Percentiles rank a stretch among this genome's conserved stretches.
Conservation (phyloP, 1,140 invertebrate genomes). For the Sycophila sp. region DNA sequence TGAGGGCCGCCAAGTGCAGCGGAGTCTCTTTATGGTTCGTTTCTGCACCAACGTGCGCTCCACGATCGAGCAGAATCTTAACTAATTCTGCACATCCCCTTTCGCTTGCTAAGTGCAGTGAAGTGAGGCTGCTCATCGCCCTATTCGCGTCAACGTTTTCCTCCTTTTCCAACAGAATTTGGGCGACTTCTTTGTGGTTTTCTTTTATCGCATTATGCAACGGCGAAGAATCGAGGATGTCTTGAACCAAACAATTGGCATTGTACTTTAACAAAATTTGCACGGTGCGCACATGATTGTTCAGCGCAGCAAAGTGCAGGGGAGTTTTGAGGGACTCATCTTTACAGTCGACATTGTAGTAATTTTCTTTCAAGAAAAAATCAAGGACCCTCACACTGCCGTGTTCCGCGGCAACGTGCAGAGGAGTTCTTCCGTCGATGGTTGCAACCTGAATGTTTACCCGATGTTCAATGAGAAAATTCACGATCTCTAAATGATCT, state of each 20-base stretch:
- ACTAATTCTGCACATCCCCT: conserved; percentile 32
- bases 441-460: too few relatives aligned
- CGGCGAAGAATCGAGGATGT: background rate
- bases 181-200: background rate
- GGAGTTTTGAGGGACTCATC: background rate
- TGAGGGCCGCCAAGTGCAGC: conserved; percentile 35
- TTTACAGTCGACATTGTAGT: background rate
- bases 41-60: conserved; percentile 11
- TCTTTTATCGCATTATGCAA: background rate
- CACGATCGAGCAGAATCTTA: conserved; percentile 55
- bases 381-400: background rate
- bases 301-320: conserved; percentile 18
- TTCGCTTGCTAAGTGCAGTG: conserved; percentile 31
- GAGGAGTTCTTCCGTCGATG: background rate
- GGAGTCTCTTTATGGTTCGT: background rate
- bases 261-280: background rate
- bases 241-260: background rate
- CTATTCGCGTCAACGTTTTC: too few relatives aligned
- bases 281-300: conserved; percentile 22
- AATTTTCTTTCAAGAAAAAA: background rate
- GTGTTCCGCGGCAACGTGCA: conserved; percentile 4
- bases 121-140: conserved; percentile 1
- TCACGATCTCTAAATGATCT: background rate
- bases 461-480: background rate
- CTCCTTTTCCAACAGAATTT: too few relatives aligned